Percentiles rank a stretch among this genome's conserved stretches.
These are phyloP conservation scores for Myopa testacea DNA, from an alignment of 2,888 invertebrate genomes.

Conservation along the genomic window DNA sequence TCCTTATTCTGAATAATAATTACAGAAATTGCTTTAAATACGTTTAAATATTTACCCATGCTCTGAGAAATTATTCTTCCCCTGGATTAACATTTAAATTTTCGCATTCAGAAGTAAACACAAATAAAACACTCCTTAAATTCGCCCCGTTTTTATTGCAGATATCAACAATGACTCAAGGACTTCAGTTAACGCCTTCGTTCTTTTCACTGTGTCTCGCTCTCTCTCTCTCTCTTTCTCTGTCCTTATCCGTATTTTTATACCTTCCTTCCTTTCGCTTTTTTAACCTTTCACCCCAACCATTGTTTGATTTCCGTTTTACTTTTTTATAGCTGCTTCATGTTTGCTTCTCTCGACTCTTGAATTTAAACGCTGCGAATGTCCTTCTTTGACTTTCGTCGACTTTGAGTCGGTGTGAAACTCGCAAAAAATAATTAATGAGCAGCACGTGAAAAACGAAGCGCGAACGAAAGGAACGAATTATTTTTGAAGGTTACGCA, in stretches of 20 bases:
- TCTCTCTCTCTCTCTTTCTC: not conserved
- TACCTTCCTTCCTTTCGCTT: not conserved
- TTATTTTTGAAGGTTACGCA: not conserved
- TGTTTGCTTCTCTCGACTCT: not conserved
- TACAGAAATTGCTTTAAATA: no score
- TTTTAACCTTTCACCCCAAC: not conserved
- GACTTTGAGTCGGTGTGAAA: not conserved
- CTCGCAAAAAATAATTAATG: slow-evolving; percentile 3
- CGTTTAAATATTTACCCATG: no score
- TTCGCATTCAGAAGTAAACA: slow-evolving; percentile 48
- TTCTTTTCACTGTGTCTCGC: not conserved
- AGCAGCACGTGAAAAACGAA: not conserved
- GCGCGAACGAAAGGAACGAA: not conserved
- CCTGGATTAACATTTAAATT: not conserved
- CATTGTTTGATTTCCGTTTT: not conserved
- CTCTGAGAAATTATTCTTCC: not conserved
- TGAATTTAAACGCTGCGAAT: slow-evolving; percentile 6
- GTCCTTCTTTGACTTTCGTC: not conserved
- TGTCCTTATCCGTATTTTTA: not conserved
- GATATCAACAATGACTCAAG: not conserved
- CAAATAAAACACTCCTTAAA: slow-evolving; percentile 53
- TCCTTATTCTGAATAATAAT: no score
- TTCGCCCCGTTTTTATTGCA: not conserved
- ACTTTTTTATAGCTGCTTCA: not conserved
- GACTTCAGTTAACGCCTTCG: not conserved